Conservation (phyloP, 2,888 invertebrate species). For the Prostheceraeus crozeri region DNA sequence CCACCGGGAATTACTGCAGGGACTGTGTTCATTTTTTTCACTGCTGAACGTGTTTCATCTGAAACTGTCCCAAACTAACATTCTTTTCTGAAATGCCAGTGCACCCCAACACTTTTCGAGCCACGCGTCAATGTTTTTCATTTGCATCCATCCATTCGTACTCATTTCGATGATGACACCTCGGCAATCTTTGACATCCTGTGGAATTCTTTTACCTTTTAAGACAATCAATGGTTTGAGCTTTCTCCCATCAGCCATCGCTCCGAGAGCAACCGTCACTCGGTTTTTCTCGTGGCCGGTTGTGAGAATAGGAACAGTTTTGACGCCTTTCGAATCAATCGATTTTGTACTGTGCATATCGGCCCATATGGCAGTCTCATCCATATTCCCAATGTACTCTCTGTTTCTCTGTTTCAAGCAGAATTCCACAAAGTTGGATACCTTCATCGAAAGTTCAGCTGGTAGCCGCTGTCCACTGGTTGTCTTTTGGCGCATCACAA, state of each 20-base stretch:
- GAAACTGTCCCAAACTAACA: slow-evolving; percentile 42
- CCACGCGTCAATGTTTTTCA: slow-evolving; percentile 36
- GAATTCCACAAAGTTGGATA: too few relatives aligned
- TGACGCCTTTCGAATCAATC: slow-evolving; percentile 38
- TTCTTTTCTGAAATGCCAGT: slow-evolving; percentile 36
- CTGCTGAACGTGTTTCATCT: slow-evolving; percentile 39
- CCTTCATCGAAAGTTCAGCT: too few relatives aligned
- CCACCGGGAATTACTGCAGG: slow-evolving; percentile 42
- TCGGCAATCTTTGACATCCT: slow-evolving; percentile 17
- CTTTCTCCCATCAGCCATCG: slow-evolving; percentile 40
- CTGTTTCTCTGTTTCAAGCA: too few relatives aligned
- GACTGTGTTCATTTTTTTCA: slow-evolving; percentile 39
- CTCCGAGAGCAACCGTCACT: slow-evolving; percentile 42
- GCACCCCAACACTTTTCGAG: slow-evolving; percentile 33
- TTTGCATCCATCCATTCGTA: slow-evolving; percentile 42
- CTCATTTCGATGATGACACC: slow-evolving; percentile 22
- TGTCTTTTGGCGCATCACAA: too few relatives aligned
- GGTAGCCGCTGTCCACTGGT: too few relatives aligned
- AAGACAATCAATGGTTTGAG: slow-evolving; percentile 40
- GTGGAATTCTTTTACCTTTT: slow-evolving; percentile 35
- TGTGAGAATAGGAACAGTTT: slow-evolving; percentile 40
- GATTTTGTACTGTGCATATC: slow-evolving; percentile 34
- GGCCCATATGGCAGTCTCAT: slow-evolving; percentile 38
- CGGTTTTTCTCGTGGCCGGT: slow-evolving; percentile 42
- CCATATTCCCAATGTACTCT: too few relatives aligned